Conservation (phyloP, 1,140 invertebrate species). For the Zophobas atratus region DNA sequence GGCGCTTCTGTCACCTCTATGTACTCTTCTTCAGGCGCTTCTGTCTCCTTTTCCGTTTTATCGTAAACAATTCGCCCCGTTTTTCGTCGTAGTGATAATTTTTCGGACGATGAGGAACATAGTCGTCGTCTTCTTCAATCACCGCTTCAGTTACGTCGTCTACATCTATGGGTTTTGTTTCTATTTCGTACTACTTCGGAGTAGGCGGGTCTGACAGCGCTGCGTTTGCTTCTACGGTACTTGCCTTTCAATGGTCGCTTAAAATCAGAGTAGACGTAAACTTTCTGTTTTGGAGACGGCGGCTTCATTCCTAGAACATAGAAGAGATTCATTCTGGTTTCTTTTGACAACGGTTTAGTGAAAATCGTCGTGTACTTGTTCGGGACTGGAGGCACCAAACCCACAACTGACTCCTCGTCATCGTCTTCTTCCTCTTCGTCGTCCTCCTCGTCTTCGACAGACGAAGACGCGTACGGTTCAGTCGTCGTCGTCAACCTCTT, state of each 20-base stretch:
- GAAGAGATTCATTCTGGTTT: conserved; percentile 56
- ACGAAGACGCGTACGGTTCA: conserved; percentile 3
- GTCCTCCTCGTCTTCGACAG: conserved; percentile 33
- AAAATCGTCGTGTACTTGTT: conserved; percentile 58
- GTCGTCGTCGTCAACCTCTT: conserved; percentile 38
- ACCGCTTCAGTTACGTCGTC: conserved; percentile 47
- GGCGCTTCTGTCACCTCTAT: conserved; percentile 59
- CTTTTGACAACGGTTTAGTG: conserved; percentile 10
- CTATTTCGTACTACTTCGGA: conserved; percentile 56
- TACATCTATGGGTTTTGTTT: conserved; percentile 31
- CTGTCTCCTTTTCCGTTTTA: conserved; percentile 47
- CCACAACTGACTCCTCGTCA: conserved; percentile 33
- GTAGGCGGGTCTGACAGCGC: conserved; percentile 54
- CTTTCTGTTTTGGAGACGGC: conserved; percentile 56
- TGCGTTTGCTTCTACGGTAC: conserved; percentile 45
- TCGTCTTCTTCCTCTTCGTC: conserved; percentile 44
- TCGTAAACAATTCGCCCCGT: conserved; percentile 64
- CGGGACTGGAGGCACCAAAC: conserved; percentile 55
- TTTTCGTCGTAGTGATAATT: conserved; percentile 66
- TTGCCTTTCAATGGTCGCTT: neutral
- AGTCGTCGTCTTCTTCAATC: conserved; percentile 63
- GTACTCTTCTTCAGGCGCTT: conserved; percentile 58
- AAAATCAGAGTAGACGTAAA: conserved; percentile 59
- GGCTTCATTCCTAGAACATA: conserved; percentile 63
- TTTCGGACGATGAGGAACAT: conserved; percentile 63